phyloP scores from a whole-genome alignment of 2,888 invertebrate species.

The Lasioglossum vierecki region DNA sequence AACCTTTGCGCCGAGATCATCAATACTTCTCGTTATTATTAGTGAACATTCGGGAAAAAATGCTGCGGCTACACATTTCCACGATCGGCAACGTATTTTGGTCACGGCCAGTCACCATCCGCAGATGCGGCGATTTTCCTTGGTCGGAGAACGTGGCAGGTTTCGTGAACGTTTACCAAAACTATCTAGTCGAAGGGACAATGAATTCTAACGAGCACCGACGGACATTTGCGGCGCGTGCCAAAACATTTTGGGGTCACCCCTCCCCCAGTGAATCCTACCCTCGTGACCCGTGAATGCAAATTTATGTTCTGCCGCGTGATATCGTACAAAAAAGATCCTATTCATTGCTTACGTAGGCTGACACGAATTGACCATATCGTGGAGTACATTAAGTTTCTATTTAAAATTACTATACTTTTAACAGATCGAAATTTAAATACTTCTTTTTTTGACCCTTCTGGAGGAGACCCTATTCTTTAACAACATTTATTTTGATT shows the following conservation, averaged over 20 bases:
- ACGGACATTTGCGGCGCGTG: constrained; percentile 65
- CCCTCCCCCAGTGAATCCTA: constrained; percentile 8
- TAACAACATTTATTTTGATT: too few relatives aligned
- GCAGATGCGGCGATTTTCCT: constrained; percentile 52
- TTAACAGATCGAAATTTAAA: too few relatives aligned
- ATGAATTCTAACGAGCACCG: constrained; percentile 74
- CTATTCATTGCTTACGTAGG: constrained; percentile 21
- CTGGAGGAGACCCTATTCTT: too few relatives aligned
- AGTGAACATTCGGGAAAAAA: background rate
- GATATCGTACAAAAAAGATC: constrained; percentile 38
- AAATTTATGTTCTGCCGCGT: constrained; percentile 38
- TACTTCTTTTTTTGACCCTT: too few relatives aligned
- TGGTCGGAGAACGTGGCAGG: constrained; percentile 5
- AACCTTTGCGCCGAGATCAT: too few relatives aligned
- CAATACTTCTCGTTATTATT: too few relatives aligned
- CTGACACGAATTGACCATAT: background rate
- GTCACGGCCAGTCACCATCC: background rate
- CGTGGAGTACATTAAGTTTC: background rate
- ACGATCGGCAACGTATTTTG: background rate
- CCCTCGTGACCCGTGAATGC: background rate
- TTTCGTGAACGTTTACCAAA: constrained; percentile 17
- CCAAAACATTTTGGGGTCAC: constrained; percentile 65
- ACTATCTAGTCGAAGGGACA: constrained; percentile 60
- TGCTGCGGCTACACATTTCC: background rate
- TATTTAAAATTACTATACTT: background rate